These are phyloP conservation scores for Sylvietta virens DNA, from an alignment of 2,113 vertebrate genomes.

Conservation along the genomic window DNA sequence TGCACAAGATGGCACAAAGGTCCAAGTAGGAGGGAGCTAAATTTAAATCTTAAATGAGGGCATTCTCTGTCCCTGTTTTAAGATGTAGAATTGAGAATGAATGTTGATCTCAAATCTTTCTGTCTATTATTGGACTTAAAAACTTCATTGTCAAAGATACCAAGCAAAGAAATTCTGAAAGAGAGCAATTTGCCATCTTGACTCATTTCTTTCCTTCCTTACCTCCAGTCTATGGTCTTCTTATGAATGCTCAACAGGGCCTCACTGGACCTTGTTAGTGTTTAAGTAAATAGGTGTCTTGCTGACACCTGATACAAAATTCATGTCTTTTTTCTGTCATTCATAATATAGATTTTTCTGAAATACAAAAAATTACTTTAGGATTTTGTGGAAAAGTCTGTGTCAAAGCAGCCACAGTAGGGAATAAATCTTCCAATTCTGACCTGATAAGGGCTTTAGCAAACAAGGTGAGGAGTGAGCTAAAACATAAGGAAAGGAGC, in stretches of 20 bases:
- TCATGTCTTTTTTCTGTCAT: not conserved
- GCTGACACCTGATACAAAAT: constrained; percentile 14
- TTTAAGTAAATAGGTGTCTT: not conserved
- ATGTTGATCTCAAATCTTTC: not conserved
- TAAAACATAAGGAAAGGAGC: not conserved
- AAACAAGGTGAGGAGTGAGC: not conserved
- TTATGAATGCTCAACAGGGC: not conserved
- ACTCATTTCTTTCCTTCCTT: not conserved
- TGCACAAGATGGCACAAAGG: not conserved
- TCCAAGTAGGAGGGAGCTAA: not conserved
- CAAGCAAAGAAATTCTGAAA: not conserved
- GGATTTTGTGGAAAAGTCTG: not conserved
- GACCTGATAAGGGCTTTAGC: not conserved
- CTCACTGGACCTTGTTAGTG: not conserved
- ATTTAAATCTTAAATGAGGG: not conserved
- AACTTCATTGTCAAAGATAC: not conserved
- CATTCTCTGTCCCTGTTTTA: not conserved
- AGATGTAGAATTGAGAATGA: not conserved
- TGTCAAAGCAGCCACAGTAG: not conserved
- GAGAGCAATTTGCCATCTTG: not conserved
- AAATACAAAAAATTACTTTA: not conserved
- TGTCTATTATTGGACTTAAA: not conserved
- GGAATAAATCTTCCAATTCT: not conserved
- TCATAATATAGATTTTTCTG: not conserved
- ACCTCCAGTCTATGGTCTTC: not conserved